Base-by-base conservation (phyloP, 2,113 vertebrate species). In the Lepus timidus region DNA sequence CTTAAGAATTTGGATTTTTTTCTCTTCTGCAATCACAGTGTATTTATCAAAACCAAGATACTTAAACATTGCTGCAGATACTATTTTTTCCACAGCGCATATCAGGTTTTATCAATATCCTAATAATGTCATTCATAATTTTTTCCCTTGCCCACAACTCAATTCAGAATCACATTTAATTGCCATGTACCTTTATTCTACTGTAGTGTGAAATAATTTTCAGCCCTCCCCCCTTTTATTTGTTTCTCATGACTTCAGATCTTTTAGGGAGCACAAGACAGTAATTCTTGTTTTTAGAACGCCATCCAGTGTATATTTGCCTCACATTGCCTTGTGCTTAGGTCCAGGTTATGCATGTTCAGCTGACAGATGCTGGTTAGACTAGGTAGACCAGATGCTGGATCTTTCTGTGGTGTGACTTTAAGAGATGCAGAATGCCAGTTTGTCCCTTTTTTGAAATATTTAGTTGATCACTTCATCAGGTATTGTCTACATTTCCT, bases 1-100 rank as follows among this genome's bases (percentile, higher is more conserved):
- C 19, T 19, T 84, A 85, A 79, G 44, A 90, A 81, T n/a, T 62
- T 6, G 39, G 5, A 58, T 87, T 78, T 76, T 82, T 95, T 82
- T 95, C 23, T 82, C 52, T 36, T 13, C 71, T 9, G 3, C 17
- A 83, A 9, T 85, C 51, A 84, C 1, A 31, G 31, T 9, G 44
- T 61, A 51, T 61, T 67, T 52, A 68, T 82, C n/a, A 81, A 93
- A 83, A 78, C 33, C 25, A 85, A 52, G 23, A 39, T 16, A 22
- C 17, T 39, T 65, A 75, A 44, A 65, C 9, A 14, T 67, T 5
- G 9, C 33, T 20, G 6, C 14, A 79, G 22, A 17, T 49, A 78
- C 74, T 70, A n/a, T 25, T 7, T 85, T 86, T 29, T 64, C 61
- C 19, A n/a, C 3, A 65, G 7, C 4, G 62, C 10, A 58, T 20